phyloP scores from a whole-genome alignment of 2,797 vertebrate genomes.

The Oophaga sylvatica region DNA sequence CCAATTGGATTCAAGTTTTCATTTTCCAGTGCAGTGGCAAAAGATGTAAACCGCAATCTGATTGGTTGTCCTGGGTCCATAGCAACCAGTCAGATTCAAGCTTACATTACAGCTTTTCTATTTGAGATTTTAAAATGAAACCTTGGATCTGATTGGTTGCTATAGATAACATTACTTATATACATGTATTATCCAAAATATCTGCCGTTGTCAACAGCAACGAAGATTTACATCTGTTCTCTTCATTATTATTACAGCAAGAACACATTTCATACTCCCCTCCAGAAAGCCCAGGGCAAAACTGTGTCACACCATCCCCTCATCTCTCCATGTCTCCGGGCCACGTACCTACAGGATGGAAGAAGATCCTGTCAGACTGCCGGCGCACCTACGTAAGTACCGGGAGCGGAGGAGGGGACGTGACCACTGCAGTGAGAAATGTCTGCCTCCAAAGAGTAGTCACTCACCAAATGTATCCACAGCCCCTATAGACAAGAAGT shows the following conservation, averaged over 20 bases:
- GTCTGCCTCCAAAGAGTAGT: too few species aligned
- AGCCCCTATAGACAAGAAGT: background rate
- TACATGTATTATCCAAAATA: background rate
- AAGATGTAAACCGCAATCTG: background rate
- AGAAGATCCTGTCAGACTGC: constrained; percentile 89
- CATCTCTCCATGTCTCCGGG: constrained; percentile 89
- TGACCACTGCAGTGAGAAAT: too few species aligned
- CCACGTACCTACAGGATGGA: constrained; percentile 90
- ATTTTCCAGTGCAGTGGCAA: background rate
- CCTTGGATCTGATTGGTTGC: too few species aligned
- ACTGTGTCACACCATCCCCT: constrained; percentile 83
- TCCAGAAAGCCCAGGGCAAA: constrained; percentile 89
- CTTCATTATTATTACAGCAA: constrained; percentile 82
- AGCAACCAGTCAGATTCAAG: background rate
- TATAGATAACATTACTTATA: background rate
- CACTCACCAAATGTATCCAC: too few species aligned
- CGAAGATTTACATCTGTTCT: background rate
- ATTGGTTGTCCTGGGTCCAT: background rate
- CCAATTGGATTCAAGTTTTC: background rate
- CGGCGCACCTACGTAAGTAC: constrained; percentile 94
- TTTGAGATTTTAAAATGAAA: background rate
- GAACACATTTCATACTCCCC: constrained; percentile 96
- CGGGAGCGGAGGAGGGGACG: too few species aligned
- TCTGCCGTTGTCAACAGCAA: background rate
- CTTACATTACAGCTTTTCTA: background rate